phyloP scores from a whole-genome alignment of 1,140 invertebrate species.

The Tribolium castaneum region DNA sequence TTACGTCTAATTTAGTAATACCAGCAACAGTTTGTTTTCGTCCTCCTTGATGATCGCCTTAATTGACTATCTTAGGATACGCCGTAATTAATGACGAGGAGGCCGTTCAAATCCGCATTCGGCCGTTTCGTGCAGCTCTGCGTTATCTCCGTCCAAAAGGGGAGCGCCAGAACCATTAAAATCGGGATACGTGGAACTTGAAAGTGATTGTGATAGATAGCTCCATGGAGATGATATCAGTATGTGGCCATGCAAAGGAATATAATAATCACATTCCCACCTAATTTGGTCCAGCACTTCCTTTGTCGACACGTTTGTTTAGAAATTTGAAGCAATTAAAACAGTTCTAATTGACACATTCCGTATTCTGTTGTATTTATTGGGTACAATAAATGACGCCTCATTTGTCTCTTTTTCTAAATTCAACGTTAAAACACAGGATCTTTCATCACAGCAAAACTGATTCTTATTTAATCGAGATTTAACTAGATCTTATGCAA shows the following conservation, averaged over 20 bases:
- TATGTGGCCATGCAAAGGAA: constrained; percentile 8
- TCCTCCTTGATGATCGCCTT: constrained; percentile 22
- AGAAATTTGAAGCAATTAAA: no score
- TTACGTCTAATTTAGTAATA: constrained; percentile 45
- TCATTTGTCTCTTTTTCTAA: no score
- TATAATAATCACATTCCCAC: not conserved
- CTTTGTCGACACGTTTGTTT: not conserved
- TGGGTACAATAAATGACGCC: no score
- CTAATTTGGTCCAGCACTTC: not conserved
- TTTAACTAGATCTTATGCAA: no score
- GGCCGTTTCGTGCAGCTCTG: constrained; percentile 1
- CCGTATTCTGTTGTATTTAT: no score
- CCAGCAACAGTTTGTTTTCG: constrained; percentile 33
- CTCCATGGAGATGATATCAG: not conserved
- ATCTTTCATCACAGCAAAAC: no score
- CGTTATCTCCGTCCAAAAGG: not conserved
- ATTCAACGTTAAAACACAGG: no score
- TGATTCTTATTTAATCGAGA: no score
- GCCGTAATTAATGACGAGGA: constrained; percentile 15
- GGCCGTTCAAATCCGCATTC: constrained; percentile 5
- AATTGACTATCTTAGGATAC: constrained; percentile 28
- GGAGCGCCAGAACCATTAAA: constrained; percentile 23
- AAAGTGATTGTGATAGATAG: constrained; percentile 6
- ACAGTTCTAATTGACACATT: not conserved
- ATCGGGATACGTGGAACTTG: constrained; percentile 31